Evolutionary conservation across 2,888 invertebrate genomes (phyloP).

Genomic region (Nipponacmea schrenckii): DNA sequence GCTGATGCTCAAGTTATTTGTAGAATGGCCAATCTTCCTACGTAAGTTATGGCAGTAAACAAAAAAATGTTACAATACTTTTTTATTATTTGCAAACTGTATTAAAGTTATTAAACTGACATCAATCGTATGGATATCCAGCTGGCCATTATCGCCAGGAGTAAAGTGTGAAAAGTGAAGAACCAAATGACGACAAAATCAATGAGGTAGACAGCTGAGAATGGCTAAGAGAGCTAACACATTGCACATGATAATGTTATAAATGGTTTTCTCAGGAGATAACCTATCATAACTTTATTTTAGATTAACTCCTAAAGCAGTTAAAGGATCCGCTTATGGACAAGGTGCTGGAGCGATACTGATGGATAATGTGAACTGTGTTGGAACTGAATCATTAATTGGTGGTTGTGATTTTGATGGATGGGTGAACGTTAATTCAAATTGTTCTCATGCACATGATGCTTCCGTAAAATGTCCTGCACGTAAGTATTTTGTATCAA

Average conservation of each 20-base stretch:
- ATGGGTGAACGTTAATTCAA: slow-evolving; percentile 32
- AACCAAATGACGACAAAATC: too few relatives aligned
- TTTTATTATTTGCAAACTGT: too few relatives aligned
- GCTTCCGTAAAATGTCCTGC: slow-evolving; percentile 45
- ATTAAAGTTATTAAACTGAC: too few relatives aligned
- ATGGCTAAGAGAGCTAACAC: too few relatives aligned
- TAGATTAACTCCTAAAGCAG: slow-evolving; percentile 29
- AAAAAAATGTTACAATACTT: too few relatives aligned
- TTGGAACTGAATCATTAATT: slow-evolving; percentile 42
- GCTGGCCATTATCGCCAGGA: too few relatives aligned
- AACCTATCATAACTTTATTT: too few relatives aligned
- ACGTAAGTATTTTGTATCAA: slow-evolving; percentile 36
- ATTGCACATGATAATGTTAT: too few relatives aligned
- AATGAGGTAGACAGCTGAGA: too few relatives aligned
- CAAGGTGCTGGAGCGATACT: slow-evolving; percentile 40
- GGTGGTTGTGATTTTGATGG: slow-evolving; percentile 39
- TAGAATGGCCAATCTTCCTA: slow-evolving; percentile 45
- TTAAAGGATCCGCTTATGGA: slow-evolving; percentile 64
- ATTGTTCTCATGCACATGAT: slow-evolving; percentile 48
- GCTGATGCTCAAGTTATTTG: slow-evolving; percentile 49
- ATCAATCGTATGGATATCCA: too few relatives aligned
- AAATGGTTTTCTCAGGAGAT: too few relatives aligned
- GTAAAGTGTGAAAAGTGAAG: too few relatives aligned
- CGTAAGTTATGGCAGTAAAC: slow-evolving; percentile 35
- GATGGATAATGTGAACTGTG: slow-evolving; percentile 48